Evolutionary conservation across 92 coral and sea anemone genomes (phyloP).

Genomic region (Paragorgia papillata): DNA sequence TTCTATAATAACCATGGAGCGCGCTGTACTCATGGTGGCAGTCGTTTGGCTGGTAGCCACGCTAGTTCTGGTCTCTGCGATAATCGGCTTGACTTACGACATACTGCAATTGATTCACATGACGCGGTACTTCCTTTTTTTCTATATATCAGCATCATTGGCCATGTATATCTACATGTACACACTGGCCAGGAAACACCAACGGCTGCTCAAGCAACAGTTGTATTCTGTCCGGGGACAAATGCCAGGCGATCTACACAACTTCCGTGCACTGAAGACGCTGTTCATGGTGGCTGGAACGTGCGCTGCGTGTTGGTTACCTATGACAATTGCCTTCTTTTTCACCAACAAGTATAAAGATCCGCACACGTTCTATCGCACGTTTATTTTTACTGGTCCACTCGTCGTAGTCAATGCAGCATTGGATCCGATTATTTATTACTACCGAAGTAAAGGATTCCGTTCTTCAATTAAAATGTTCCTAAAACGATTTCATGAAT

Average conservation of each 20-base stretch:
- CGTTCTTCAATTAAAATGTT: no score
- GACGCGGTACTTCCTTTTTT: conserved; percentile 14
- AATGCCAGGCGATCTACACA: background rate
- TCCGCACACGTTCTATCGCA: conserved; percentile 10
- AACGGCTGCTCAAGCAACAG: background rate
- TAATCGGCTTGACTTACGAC: background rate
- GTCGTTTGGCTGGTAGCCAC: background rate
- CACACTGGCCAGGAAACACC: conserved; percentile 3
- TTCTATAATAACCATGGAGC: background rate
- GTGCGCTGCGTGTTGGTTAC: conserved; percentile 21
- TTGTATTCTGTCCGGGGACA: conserved; percentile 10
- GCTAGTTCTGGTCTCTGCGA: background rate
- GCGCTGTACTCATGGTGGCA: conserved; percentile 9
- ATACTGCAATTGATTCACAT: background rate
- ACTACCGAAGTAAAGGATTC: conserved; percentile 31
- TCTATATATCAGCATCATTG: background rate
- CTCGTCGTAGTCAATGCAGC: conserved; percentile 6
- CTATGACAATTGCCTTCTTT: conserved; percentile 19
- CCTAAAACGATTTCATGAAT: no score
- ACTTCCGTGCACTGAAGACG: conserved; percentile 11
- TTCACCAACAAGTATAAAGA: background rate
- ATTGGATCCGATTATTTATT: conserved; percentile 33
- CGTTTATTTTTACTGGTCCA: conserved; percentile 10
- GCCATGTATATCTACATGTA: conserved; percentile 25
- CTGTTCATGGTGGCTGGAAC: conserved; percentile 18